These are phyloP conservation scores for Atethmia centrago DNA, from an alignment of 2,888 invertebrate genomes.

Conservation along the genomic window DNA sequence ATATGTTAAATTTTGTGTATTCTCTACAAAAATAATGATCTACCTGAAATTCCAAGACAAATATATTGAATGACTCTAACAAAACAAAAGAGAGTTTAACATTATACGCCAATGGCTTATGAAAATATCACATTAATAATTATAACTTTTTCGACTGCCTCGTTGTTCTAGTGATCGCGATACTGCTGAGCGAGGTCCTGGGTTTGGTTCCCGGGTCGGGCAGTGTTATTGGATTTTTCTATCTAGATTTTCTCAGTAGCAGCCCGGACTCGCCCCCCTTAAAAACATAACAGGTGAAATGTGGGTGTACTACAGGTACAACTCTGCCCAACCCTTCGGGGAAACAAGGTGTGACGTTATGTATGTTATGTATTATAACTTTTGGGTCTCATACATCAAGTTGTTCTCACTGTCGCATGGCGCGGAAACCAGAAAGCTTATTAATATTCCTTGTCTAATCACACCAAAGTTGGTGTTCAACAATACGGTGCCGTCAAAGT, in stretches of 20 bases:
- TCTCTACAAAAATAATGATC: background rate
- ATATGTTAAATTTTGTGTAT: no score
- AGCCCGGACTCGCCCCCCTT: no score
- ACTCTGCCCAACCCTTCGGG: no score
- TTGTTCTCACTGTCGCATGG: background rate
- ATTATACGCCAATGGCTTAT: background rate
- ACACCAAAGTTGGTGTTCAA: conserved; percentile 23
- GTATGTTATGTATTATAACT: conserved; percentile 25
- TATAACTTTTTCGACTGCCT: no score
- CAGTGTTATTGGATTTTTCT: no score
- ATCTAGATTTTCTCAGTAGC: no score
- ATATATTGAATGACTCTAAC: background rate
- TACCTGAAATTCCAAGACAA: background rate
- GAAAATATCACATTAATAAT: background rate
- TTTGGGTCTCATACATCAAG: background rate
- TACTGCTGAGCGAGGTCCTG: no score
- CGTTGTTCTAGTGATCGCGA: no score
- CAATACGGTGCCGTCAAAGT: conserved; percentile 30
- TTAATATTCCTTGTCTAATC: conserved; percentile 8
- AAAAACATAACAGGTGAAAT: no score
- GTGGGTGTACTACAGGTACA: no score
- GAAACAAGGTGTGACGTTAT: no score
- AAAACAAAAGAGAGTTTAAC: background rate
- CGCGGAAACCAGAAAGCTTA: background rate
- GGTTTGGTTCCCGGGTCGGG: no score